Evolutionary conservation across 1,140 invertebrate genomes (phyloP).

Genomic region (Heliconius himera): DNA sequence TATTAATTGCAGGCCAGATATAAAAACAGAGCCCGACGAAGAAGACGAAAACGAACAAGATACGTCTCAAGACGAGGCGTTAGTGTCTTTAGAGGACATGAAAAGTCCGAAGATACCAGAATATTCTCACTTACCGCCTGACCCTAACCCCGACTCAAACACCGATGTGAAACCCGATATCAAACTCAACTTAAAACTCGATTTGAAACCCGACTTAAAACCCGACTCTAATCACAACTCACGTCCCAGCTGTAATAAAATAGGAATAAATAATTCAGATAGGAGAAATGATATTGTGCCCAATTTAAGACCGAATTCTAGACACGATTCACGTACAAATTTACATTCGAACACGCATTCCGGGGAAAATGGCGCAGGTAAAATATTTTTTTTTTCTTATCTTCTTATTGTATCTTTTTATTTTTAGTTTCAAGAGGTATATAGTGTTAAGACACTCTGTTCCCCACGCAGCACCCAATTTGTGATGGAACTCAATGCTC

Average conservation of each 20-base stretch:
- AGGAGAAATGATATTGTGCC: background rate
- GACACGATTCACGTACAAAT: background rate
- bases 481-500: too few relatives aligned
- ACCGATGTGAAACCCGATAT: background rate
- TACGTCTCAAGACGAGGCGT: slow-evolving; percentile 45
- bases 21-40: slow-evolving; percentile 51
- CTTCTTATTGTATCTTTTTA: background rate
- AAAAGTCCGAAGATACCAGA: slow-evolving; percentile 64
- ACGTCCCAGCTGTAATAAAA: background rate
- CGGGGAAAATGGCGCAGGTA: background rate
- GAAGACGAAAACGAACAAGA: slow-evolving; percentile 52
- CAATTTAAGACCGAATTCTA: background rate
- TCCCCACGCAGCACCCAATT: too few relatives aligned
- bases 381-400: background rate
- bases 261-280: background rate
- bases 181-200: background rate
- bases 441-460: too few relatives aligned
- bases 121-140: slow-evolving; percentile 67
- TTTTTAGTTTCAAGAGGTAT: too few relatives aligned
- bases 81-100: slow-evolving; percentile 48
- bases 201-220: background rate
- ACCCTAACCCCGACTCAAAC: background rate
- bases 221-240: slow-evolving; percentile 1
- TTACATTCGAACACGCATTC: background rate
- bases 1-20: slow-evolving; percentile 42